Base-by-base conservation (phyloP, 2,113 vertebrate species). In the Bostrychus sinensis region DNA sequence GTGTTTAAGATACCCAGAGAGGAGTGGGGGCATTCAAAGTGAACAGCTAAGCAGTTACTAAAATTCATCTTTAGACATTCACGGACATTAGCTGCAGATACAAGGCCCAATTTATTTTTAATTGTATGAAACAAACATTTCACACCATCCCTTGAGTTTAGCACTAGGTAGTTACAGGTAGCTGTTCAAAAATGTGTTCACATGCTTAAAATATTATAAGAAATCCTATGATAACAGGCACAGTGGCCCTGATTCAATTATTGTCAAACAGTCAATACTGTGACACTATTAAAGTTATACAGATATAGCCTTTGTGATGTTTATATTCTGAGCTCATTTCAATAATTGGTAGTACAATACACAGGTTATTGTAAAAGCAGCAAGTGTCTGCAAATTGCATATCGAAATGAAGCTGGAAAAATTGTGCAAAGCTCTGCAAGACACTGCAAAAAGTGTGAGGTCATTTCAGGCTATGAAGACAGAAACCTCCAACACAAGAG, bases 1-100 rank as follows among this genome's bases (percentile, higher is more conserved):
- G 45, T 25, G 14, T 25, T 2, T n/a, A 7, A 10, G n/a, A 16
- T 16, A 19, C 51, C 51, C 51, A 36, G 14, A 13, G 13, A 6
- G n/a, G 11, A 13, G 28, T 11, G 30, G n/a, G 19, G 10, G 53
- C 30, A 45, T 8, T 1, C 39, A 42, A 5, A 16, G 3, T 16
- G 39, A 2, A 48, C 41, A 36, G 34, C 11, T 7, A 34, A 26
- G 51, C 9, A 56, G 5, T 7, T 7, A 7, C 19, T 20, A 19
- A 19, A n/a, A 1, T 39, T 16, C 6, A 39, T 39, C 10, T 39
- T 12, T 39, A 13, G 48, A n/a, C 59, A 55, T 2, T 32, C 32
- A n/a, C 20, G 53, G 58, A 78, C 73, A 66, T 63, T 30, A 72
- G 71, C 75, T 82, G 80, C 69, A 75, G 25, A 64, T 56, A 71